Evolutionary conservation across 1,140 invertebrate genomes (phyloP).

Genomic region (Aradophagus sp.): DNA sequence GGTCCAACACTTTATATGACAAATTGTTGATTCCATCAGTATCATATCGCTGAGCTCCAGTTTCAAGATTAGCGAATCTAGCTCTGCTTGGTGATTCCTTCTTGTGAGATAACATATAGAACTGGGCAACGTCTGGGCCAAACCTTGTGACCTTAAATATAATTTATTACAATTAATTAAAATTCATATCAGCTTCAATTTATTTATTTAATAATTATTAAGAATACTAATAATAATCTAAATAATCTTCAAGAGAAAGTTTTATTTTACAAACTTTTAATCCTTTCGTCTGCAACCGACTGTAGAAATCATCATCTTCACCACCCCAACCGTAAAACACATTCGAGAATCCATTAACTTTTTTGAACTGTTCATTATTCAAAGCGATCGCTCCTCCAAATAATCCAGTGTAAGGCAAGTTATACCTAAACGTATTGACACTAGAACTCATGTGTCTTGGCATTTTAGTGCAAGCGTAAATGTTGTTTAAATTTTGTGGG

Average conservation of each 20-base stretch:
- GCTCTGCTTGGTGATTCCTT: slow-evolving; percentile 78
- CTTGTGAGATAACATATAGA: slow-evolving; percentile 85
- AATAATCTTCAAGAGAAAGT: background rate
- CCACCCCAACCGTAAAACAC: slow-evolving; percentile 91
- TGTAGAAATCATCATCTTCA: slow-evolving; percentile 93
- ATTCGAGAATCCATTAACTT: slow-evolving; percentile 95
- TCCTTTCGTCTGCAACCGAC: slow-evolving; percentile 68
- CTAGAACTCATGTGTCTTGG: slow-evolving; percentile 95
- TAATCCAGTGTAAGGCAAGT: slow-evolving; percentile 83
- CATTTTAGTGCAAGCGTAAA: slow-evolving; percentile 91
- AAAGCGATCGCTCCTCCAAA: slow-evolving; percentile 88
- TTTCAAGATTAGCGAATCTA: slow-evolving; percentile 78
- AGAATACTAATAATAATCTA: no score
- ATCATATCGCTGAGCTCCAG: slow-evolving; percentile 76
- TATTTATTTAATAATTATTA: no score
- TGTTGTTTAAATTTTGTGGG: slow-evolving; percentile 90
- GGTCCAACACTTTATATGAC: slow-evolving; percentile 70
- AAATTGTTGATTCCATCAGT: slow-evolving; percentile 81
- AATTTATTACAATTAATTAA: slow-evolving; percentile 3
- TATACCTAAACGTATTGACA: slow-evolving; percentile 90
- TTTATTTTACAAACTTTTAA: slow-evolving; percentile 47
- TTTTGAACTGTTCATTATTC: slow-evolving; percentile 81
- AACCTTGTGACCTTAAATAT: slow-evolving; percentile 79
- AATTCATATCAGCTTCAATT: no score
- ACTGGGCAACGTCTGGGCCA: slow-evolving; percentile 81